These are phyloP conservation scores for Papilio glaucus DNA, from an alignment of 1,140 invertebrate species.

Conservation along the genomic window DNA sequence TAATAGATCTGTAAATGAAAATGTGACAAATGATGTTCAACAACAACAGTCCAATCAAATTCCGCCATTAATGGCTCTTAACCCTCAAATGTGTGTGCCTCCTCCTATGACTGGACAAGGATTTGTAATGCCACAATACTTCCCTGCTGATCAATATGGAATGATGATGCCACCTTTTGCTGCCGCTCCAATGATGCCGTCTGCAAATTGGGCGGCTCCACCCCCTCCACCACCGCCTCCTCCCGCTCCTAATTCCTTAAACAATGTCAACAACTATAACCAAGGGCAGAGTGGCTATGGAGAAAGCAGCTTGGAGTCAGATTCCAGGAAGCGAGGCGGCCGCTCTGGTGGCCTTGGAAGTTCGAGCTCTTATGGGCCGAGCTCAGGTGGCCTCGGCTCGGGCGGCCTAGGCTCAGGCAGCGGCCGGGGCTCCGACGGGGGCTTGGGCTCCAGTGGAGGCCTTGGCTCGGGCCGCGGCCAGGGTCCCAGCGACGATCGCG, in stretches of 20 bases:
- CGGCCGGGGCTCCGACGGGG: slow-evolving; percentile 47
- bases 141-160: slow-evolving; percentile 70
- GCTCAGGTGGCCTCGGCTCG: slow-evolving; percentile 50
- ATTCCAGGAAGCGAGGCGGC: slow-evolving; percentile 76
- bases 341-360: slow-evolving; percentile 65
- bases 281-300: slow-evolving; percentile 66
- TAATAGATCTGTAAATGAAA: slow-evolving; percentile 46
- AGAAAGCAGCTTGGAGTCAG: slow-evolving; percentile 70
- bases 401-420: slow-evolving; percentile 46
- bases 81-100: slow-evolving; percentile 72
- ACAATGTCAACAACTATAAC: slow-evolving; percentile 48
- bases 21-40: slow-evolving; percentile 46
- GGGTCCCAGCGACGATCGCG: slow-evolving; percentile 47
- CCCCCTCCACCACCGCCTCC: slow-evolving; percentile 71
- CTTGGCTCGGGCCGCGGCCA: slow-evolving; percentile 49
- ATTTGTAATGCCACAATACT: slow-evolving; percentile 71
- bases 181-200: slow-evolving; percentile 53
- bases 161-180: slow-evolving; percentile 68
- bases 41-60: slow-evolving; percentile 58
- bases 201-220: slow-evolving; percentile 62
- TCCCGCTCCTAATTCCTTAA: slow-evolving; percentile 49
- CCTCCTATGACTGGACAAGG: slow-evolving; percentile 62
- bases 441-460: slow-evolving; percentile 50
- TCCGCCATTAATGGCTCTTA: slow-evolving; percentile 71
- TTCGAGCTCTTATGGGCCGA: slow-evolving; percentile 49